These are phyloP conservation scores for Stegana nigrithorax DNA, from an alignment of 2,888 invertebrate genomes.

Conservation along the genomic window DNA sequence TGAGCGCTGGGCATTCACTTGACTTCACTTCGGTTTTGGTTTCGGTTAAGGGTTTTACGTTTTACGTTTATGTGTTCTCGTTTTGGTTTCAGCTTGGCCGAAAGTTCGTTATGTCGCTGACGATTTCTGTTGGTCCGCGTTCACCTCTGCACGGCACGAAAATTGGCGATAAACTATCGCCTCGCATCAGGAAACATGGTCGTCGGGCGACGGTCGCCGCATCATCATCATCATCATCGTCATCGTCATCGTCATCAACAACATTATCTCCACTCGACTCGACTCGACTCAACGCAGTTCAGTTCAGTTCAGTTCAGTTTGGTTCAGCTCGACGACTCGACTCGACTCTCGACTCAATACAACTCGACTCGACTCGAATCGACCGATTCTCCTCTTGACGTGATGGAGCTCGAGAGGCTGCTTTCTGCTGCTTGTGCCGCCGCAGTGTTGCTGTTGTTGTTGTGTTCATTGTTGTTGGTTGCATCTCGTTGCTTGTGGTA, in stretches of 20 bases:
- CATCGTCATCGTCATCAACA: background rate
- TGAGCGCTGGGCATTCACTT: background rate
- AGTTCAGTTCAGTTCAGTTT: too few species aligned
- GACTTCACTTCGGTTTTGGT: constrained; percentile 6
- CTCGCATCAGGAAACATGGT: constrained; percentile 68
- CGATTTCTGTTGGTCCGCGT: constrained; percentile 63
- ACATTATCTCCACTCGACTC: too few species aligned
- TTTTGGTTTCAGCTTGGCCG: too few species aligned
- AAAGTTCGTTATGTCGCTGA: constrained; percentile 30
- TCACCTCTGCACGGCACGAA: constrained; percentile 69
- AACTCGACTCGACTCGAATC: background rate
- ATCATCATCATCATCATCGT: constrained; percentile 18
- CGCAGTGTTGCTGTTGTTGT: constrained; percentile 25
- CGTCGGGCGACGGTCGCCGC: constrained; percentile 41
- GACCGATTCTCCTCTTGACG: background rate
- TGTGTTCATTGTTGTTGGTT: constrained; percentile 25
- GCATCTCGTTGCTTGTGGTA: constrained; percentile 23
- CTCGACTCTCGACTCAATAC: background rate
- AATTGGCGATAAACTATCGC: constrained; percentile 70
- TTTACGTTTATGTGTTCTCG: constrained; percentile 26
- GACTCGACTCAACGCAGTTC: too few species aligned
- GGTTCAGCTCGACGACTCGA: background rate
- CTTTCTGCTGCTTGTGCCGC: background rate
- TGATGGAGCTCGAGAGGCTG: constrained; percentile 11
- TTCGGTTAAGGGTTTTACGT: constrained; percentile 24